These are phyloP conservation scores for Aeoliscus strigatus DNA, from an alignment of 2,797 vertebrate genomes.

Conservation along the genomic window DNA sequence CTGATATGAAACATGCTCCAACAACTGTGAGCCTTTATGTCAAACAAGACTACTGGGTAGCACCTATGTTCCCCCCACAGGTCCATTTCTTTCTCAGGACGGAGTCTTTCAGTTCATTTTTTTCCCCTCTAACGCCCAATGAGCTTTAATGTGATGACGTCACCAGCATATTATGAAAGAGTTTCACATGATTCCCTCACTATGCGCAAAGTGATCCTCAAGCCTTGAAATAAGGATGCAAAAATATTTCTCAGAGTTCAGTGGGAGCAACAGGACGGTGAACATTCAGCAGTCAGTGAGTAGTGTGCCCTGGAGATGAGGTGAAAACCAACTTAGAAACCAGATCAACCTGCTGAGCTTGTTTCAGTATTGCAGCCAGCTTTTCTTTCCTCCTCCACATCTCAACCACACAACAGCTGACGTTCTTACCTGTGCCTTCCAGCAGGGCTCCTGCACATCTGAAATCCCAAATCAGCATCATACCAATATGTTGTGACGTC, in stretches of 20 bases:
- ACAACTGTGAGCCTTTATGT: constrained; percentile 5
- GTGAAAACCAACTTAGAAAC: constrained; percentile 58
- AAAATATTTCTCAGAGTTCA: constrained; percentile 1
- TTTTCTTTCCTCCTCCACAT: constrained; percentile 6
- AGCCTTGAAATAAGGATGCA: not conserved
- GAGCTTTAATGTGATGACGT: too few species aligned
- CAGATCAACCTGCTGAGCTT: constrained; percentile 61
- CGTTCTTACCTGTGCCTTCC: constrained; percentile 42
- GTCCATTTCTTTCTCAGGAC: too few species aligned
- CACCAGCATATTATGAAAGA: too few species aligned
- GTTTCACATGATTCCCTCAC: too few species aligned
- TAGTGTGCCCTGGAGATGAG: constrained; percentile 36
- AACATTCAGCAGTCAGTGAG: constrained; percentile 36
- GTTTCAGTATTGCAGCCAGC: constrained; percentile 38
- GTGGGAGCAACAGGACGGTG: not conserved
- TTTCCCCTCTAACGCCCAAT: too few species aligned
- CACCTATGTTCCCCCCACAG: too few species aligned
- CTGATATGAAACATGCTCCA: not conserved
- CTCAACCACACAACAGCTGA: constrained; percentile 32
- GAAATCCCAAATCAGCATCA: constrained; percentile 40
- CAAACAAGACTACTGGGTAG: not conserved
- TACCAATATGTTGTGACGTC: too few species aligned
- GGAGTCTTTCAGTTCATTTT: too few species aligned
- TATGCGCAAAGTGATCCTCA: too few species aligned
- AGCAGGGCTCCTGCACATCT: constrained; percentile 44